Evolutionary conservation across 2,888 invertebrate species (phyloP).

Genomic region (Caenorhabditis sp.): DNA sequence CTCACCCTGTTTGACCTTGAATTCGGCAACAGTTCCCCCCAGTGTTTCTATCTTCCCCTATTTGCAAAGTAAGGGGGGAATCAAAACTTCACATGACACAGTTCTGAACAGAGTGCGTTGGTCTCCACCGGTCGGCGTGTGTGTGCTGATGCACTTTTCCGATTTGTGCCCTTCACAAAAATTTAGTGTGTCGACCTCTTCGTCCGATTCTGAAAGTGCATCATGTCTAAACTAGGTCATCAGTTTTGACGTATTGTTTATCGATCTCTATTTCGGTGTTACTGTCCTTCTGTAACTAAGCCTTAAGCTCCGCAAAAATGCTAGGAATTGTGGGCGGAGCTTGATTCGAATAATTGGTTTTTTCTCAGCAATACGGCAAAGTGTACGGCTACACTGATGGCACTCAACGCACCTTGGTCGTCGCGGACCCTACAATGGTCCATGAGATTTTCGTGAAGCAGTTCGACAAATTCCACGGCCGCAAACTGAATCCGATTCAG

Average conservation of each 20-base stretch:
- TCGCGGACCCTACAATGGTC: slow-evolving; percentile 84
- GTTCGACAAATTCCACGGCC: slow-evolving; percentile 84
- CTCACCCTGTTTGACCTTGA: too few species aligned
- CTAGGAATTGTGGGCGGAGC: too few species aligned
- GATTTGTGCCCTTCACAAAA: slow-evolving; percentile 5
- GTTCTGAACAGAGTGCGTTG: neutral
- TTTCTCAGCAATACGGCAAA: slow-evolving; percentile 41
- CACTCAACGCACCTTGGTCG: slow-evolving; percentile 81
- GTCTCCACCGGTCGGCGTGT: too few species aligned
- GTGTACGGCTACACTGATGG: slow-evolving; percentile 76
- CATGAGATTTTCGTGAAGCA: slow-evolving; percentile 84
- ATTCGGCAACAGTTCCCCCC: too few species aligned
- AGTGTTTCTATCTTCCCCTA: too few species aligned
- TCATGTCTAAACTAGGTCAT: neutral
- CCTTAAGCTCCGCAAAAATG: too few species aligned
- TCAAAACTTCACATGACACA: slow-evolving; percentile 1
- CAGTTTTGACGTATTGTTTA: slow-evolving; percentile 2
- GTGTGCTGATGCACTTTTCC: slow-evolving; percentile 3
- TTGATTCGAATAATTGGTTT: too few species aligned
- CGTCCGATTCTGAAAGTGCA: too few species aligned
- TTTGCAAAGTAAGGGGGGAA: neutral
- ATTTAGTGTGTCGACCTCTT: too few species aligned
- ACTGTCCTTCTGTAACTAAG: too few species aligned
- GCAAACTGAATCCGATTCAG: slow-evolving; percentile 83
- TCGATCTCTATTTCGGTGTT: slow-evolving; percentile 8